phyloP scores from a whole-genome alignment of 2,797 vertebrate species.

The Phalanger gymnotis region DNA sequence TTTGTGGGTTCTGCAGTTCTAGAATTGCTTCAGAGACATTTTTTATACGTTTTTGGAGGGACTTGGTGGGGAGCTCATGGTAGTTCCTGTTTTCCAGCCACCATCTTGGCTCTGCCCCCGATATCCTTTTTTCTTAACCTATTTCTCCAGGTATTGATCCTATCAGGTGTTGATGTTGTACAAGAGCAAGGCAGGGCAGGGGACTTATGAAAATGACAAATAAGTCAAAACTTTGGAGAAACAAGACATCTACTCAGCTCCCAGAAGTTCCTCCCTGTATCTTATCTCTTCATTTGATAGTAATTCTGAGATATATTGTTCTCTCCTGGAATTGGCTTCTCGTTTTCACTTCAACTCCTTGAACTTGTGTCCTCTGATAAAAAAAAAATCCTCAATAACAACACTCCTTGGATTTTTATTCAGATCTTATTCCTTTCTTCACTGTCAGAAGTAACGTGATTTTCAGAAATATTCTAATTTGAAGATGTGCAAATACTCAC shows the following conservation, averaged over 20 bases:
- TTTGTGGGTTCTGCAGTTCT: too few relatives aligned
- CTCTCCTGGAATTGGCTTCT: neutral
- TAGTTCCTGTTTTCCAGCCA: too few relatives aligned
- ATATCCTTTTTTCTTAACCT: neutral
- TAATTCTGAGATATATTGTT: neutral
- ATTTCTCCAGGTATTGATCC: neutral
- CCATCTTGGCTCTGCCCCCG: too few relatives aligned
- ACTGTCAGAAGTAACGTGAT: neutral
- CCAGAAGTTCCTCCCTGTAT: neutral
- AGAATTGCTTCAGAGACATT: too few relatives aligned
- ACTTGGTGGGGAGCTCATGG: too few relatives aligned
- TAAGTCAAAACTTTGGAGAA: neutral
- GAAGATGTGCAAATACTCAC: neutral
- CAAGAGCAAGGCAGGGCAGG: neutral
- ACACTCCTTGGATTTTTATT: neutral
- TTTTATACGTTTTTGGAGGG: too few relatives aligned
- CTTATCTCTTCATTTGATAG: neutral
- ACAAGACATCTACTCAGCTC: neutral
- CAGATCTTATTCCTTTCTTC: neutral
- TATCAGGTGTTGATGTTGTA: neutral
- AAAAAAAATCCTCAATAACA: neutral
- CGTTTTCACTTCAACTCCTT: neutral
- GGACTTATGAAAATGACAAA: neutral
- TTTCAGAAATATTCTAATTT: neutral
- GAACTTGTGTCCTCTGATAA: neutral